Percentiles rank a stretch among this genome's conserved stretches.
Conservation (phyloP, 2,113 vertebrate genomes). For the human (Homo sapiens) region GRCh38 chr13:100624501-100625000, state of each 20-base stretch:
- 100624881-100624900: background rate
- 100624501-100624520: background rate
- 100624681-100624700: background rate
- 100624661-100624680: background rate
- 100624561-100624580: no score
- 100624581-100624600: no score
- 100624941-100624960: background rate
- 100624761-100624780: background rate
- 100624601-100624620: background rate
- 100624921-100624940: constrained; percentile 17
- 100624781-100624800: background rate
- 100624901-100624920: background rate
- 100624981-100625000: background rate
- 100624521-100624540: background rate
- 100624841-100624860: background rate
- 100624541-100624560: no score
- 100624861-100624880: background rate
- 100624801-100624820: background rate
- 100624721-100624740: background rate
- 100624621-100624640: background rate
- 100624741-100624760: background rate
- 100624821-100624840: background rate
- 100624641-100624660: background rate
- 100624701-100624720: background rate
- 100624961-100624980: background rate